Conservation (phyloP, 2,888 invertebrate species). For the Mythimna pallens region DNA sequence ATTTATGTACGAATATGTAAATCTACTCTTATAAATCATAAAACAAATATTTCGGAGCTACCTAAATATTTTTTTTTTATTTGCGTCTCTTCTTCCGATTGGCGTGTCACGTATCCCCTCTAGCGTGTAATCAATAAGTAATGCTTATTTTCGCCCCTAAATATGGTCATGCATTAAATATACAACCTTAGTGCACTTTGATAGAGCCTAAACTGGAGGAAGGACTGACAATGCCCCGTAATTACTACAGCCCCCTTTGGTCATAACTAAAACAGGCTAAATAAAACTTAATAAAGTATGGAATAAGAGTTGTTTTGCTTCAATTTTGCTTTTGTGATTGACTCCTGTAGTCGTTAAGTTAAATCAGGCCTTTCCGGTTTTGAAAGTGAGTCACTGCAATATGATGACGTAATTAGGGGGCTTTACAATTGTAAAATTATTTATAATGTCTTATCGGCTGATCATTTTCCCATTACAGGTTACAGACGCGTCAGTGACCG, state of each 20-base stretch:
- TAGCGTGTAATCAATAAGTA: constrained; percentile 38
- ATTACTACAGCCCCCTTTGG: constrained; percentile 18
- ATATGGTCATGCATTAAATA: not conserved
- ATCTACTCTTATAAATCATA: not conserved
- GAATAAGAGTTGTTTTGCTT: constrained; percentile 36
- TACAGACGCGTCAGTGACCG: not conserved
- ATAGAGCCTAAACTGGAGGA: constrained; percentile 12
- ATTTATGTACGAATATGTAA: not conserved
- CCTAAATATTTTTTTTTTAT: not conserved
- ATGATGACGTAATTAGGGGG: constrained; percentile 21
- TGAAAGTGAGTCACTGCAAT: constrained; percentile 47
- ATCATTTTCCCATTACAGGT: constrained; percentile 15
- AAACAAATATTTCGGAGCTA: not conserved
- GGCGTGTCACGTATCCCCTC: constrained; percentile 1
- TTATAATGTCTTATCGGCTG: not conserved
- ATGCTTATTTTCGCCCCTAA: not conserved
- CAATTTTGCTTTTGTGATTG: not conserved
- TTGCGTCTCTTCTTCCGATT: constrained; percentile 2
- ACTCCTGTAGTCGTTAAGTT: constrained; percentile 25
- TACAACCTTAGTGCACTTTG: not conserved
- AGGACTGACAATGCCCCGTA: constrained; percentile 1
- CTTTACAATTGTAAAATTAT: constrained; percentile 3
- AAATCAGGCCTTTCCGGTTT: constrained; percentile 59
- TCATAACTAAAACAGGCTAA: constrained; percentile 20
- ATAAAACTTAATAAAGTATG: constrained; percentile 3